Base-by-base conservation (phyloP, 2,113 vertebrate genomes). In the Oenanthe oenanthe region DNA sequence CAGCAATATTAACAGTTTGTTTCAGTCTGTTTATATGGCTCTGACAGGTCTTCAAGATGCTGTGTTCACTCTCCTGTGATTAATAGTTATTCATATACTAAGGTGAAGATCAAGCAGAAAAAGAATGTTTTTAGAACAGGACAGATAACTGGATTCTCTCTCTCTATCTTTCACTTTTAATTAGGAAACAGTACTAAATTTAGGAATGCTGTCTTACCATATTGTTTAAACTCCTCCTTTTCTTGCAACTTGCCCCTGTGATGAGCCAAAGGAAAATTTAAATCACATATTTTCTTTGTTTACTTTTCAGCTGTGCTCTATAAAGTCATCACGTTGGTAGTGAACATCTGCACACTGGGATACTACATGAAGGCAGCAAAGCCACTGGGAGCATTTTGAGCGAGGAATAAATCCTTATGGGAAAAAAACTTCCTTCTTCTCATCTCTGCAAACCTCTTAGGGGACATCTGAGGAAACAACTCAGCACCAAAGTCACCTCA, bases 1-100 rank as follows among this genome's bases (percentile, higher is more conserved):
- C 97, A 97, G 97, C 96, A 97, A 97, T 97, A 97, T 95, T 98
- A 98, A 98, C 98, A 98, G 97, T 98, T 98, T 98, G 97, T 97
- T 98, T 97, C 96, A 96, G 95, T 97, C 95, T 98, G 98, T 98
- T 98, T 98, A 98, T 97, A 98, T 12, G 91, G 93, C 70, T 74
- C 97, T 98, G 98, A 98, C 97, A 98, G 97, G 95, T 94, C 96
- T 98, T 98, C 97, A 92, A 97, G 94, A 96, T 95, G 95, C 84
- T 94, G 76, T 96, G 95, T 96, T 98, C 97, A 94, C 97, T 96
- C 95, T 88, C 95, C 82, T 43, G 88, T 96, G 96, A 98, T 98
- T 97, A 97, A 98, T 97, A 93, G 93, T 82, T 65, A 89, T 89
- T 94, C 92, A 88, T 78, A 93, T 28, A 94, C 66, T 63, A 96